A percentile compares a stretch with the other conserved stretches of the same genome.
Conservation (phyloP, 2,888 invertebrate species). For the Chaetoderma sp. region DNA sequence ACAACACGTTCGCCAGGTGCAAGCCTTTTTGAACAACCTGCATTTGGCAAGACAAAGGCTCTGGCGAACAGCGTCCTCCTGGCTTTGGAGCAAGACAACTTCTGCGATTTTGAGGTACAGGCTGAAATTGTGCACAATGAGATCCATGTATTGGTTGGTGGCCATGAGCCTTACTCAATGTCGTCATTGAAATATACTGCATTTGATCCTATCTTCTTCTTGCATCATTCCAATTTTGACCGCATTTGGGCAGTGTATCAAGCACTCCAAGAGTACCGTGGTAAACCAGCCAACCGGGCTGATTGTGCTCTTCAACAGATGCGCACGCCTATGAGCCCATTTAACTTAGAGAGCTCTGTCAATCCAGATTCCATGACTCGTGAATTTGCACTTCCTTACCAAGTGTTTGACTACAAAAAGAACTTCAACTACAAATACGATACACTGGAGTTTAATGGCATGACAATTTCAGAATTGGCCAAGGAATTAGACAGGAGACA, state of each 20-base stretch:
- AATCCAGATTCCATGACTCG: constrained; percentile 35
- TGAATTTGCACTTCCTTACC: constrained; percentile 35
- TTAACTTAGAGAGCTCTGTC: constrained; percentile 29
- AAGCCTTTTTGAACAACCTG: constrained; percentile 30
- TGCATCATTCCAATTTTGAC: constrained; percentile 37
- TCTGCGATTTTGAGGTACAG: constrained; percentile 40
- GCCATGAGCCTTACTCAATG: constrained; percentile 35
- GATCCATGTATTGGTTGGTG: constrained; percentile 39
- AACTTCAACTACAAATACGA: constrained; percentile 26
- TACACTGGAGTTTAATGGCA: constrained; percentile 21
- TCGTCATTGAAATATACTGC: constrained; percentile 37
- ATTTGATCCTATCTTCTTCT: constrained; percentile 38
- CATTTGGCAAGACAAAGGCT: constrained; percentile 31
- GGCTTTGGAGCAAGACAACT: constrained; percentile 37
- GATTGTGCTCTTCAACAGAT: constrained; percentile 38
- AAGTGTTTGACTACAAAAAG: constrained; percentile 29
- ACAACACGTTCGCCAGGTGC: constrained; percentile 15
- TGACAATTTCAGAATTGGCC: constrained; percentile 19
- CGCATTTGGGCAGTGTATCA: constrained; percentile 39
- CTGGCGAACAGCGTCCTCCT: constrained; percentile 32
- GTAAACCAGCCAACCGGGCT: constrained; percentile 35
- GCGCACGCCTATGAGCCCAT: constrained; percentile 34
- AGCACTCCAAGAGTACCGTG: constrained; percentile 35
- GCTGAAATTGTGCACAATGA: constrained; percentile 40
- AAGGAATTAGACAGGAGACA: constrained; percentile 17